These are phyloP conservation scores for Pipistrellus pipistrellus DNA, from an alignment of 2,797 vertebrate genomes.

Conservation along the genomic window DNA sequence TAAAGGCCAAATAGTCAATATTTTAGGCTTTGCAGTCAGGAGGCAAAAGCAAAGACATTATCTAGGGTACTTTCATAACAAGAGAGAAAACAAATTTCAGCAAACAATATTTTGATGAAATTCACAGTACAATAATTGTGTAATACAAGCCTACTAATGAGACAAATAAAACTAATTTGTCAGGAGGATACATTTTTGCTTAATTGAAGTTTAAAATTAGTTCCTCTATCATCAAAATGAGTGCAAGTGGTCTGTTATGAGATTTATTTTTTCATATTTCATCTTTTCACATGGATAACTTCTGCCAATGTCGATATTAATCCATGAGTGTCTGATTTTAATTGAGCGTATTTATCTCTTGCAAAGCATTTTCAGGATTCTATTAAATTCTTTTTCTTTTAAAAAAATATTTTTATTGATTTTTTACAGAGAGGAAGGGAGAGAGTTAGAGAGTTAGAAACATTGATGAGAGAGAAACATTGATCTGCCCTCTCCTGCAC, in stretches of 20 bases:
- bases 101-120: conserved; percentile 35
- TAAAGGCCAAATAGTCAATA: background rate
- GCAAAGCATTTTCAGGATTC: background rate
- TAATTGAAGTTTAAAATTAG: background rate
- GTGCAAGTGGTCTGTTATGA: no score
- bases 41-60: conserved; percentile 26
- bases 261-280: background rate
- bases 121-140: background rate
- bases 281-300: background rate
- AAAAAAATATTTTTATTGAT: no score
- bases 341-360: background rate
- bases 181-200: background rate
- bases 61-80: background rate
- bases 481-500: no score
- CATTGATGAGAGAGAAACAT: no score
- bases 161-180: conserved; percentile 11
- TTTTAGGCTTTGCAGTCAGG: background rate
- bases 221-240: conserved; percentile 18
- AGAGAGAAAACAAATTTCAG: conserved; percentile 19
- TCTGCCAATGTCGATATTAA: background rate
- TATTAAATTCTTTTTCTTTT: background rate
- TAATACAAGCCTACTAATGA: background rate
- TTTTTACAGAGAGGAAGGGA: no score
- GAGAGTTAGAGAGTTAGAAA: no score
- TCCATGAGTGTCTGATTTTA: background rate